Conservation (phyloP, 2,113 vertebrate genomes). For the Galbula dea region DNA sequence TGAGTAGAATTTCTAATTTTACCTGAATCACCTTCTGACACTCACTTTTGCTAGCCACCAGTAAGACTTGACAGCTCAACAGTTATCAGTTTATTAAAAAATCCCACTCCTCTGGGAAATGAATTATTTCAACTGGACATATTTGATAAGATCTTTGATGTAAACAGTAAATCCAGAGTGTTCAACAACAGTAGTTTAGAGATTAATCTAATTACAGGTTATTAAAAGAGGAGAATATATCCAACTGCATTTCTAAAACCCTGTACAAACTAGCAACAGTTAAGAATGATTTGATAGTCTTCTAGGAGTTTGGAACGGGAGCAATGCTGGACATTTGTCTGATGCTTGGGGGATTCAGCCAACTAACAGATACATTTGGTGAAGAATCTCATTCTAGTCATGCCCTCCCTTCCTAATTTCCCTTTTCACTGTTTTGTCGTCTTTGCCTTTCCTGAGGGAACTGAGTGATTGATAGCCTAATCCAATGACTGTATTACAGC, state of each 20-base stretch:
- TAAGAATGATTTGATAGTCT: constrained; percentile 29
- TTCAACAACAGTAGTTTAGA: background rate
- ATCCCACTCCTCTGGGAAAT: background rate
- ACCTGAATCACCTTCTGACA: background rate
- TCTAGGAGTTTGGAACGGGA: constrained; percentile 34
- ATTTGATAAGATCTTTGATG: background rate
- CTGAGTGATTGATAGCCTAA: constrained; percentile 86
- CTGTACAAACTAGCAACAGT: background rate
- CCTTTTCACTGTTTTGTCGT: constrained; percentile 82
- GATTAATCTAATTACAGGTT: background rate
- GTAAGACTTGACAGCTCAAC: background rate
- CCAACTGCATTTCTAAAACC: background rate
- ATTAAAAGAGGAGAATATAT: background rate
- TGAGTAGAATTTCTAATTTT: background rate
- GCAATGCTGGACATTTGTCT: constrained; percentile 45
- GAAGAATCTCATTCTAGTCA: constrained; percentile 80
- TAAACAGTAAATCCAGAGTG: background rate
- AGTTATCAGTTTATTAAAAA: background rate
- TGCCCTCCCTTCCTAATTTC: constrained; percentile 80
- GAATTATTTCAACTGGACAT: background rate
- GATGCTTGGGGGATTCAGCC: constrained; percentile 62
- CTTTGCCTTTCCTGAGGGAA: constrained; percentile 78
- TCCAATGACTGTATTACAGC: constrained; percentile 85
- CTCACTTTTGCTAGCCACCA: background rate
- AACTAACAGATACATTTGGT: constrained; percentile 71